Conservation (phyloP, 1,140 invertebrate genomes). For the Drosophila triauraria region DNA sequence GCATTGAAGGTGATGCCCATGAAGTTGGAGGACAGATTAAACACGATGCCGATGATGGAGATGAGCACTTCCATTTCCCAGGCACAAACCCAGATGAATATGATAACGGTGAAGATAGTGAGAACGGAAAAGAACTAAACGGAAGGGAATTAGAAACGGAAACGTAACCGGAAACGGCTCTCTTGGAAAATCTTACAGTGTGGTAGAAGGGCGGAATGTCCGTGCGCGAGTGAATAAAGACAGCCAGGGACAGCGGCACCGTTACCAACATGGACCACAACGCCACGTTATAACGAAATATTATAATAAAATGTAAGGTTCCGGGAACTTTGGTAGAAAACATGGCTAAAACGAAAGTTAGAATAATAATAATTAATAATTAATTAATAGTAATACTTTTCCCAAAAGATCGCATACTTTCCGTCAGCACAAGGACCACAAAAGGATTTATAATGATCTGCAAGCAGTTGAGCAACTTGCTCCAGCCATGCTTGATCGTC, state of each 20-base stretch:
- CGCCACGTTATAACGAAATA: constrained; percentile 2
- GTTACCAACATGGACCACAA: constrained; percentile 37
- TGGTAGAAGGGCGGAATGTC: constrained; percentile 62
- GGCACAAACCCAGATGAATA: constrained; percentile 34
- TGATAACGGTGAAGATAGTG: constrained; percentile 4
- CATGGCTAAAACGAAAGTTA: neutral
- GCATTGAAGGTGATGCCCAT: constrained; percentile 45
- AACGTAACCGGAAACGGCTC: too few relatives aligned
- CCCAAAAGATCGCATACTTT: constrained; percentile 26
- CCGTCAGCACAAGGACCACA: neutral
- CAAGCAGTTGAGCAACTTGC: constrained; percentile 64
- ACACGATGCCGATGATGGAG: constrained; percentile 43
- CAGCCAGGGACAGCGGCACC: constrained; percentile 30
- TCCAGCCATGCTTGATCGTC: constrained; percentile 61
- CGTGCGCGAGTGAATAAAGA: constrained; percentile 49
- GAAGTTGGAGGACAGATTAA: constrained; percentile 23
- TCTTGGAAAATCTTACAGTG: constrained; percentile 17
- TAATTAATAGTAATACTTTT: neutral
- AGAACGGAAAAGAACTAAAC: neutral
- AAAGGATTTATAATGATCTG: constrained; percentile 60
- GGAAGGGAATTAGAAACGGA: too few relatives aligned
- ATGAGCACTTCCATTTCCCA: constrained; percentile 55
- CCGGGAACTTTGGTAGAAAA: too few relatives aligned
- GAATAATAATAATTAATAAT: too few relatives aligned
- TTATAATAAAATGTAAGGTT: too few relatives aligned